Percentiles rank a stretch among this genome's conserved stretches.
These are phyloP conservation scores for Glandiceps talaboti DNA, from an alignment of 53 echinoderm and acorn worm species.

Conservation along the genomic window DNA sequence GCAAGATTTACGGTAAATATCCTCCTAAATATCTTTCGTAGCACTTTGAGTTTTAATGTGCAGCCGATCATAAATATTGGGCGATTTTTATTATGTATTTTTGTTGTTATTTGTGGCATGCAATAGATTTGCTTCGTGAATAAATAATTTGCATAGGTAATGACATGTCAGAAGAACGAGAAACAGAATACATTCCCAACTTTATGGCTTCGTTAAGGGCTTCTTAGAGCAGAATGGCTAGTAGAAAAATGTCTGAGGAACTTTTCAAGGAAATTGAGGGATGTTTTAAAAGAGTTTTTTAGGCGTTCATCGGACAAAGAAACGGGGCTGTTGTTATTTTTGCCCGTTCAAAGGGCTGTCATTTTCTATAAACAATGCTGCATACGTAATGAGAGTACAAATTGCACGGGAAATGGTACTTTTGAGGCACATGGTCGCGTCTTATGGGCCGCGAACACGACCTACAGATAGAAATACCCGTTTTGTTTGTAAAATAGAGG, in stretches of 20 bases:
- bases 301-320: not conserved
- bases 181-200: not conserved
- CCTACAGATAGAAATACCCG: too few species aligned
- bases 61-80: not conserved
- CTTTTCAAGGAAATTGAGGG: too few species aligned
- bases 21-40: not conserved
- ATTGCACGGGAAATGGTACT: not conserved
- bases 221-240: not conserved
- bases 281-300: too few species aligned
- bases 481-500: not conserved
- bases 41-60: not conserved
- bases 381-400: conserved; percentile 8
- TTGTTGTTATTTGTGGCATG: conserved; percentile 99
- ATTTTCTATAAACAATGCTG: conserved; percentile 34
- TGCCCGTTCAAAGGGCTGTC: conserved; percentile 16
- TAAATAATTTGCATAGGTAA: conserved; percentile 99
- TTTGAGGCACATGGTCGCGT: too few species aligned
- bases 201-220: not conserved
- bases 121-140: conserved; percentile 86
- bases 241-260: too few species aligned
- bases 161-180: not conserved
- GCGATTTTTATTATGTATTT: conserved; percentile 71
- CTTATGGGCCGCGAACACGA: not conserved
- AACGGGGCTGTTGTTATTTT: not conserved
- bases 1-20: not conserved